Evolutionary conservation across 2,888 invertebrate genomes (phyloP).

Genomic region (Leucania comma): DNA sequence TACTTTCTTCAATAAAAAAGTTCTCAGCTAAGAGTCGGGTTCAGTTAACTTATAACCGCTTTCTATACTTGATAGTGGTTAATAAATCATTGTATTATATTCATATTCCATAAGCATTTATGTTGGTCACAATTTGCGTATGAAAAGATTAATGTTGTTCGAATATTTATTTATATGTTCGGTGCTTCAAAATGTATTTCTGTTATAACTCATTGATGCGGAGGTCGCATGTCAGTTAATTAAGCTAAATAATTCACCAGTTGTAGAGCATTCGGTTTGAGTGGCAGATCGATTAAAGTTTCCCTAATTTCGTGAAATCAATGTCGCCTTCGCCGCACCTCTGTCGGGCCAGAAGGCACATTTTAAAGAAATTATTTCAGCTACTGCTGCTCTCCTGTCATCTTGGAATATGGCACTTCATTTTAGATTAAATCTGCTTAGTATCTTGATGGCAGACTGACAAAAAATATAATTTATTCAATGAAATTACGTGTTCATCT

Average conservation of each 20-base stretch:
- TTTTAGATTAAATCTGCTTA: conserved; percentile 65
- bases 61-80: neutral
- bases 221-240: conserved; percentile 53
- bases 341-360: conserved; percentile 35
- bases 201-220: conserved; percentile 30
- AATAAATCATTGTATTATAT: conserved; percentile 7
- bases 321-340: conserved; percentile 52
- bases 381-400: conserved; percentile 60
- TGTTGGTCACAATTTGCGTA: conserved; percentile 17
- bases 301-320: conserved; percentile 65
- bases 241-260: conserved; percentile 58
- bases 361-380: conserved; percentile 52
- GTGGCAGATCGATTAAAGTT: conserved; percentile 78
- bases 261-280: conserved; percentile 63
- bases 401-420: conserved; percentile 58
- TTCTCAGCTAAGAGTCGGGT: neutral
- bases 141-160: conserved; percentile 9
- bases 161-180: conserved; percentile 14
- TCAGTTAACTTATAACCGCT: conserved; percentile 4
- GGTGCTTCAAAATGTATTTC: conserved; percentile 8
- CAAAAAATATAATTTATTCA: conserved; percentile 37
- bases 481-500: conserved; percentile 30
- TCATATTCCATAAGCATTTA: conserved; percentile 1
- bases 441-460: conserved; percentile 16
- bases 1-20: neutral